Evolutionary conservation across 1,140 invertebrate species (phyloP), one percentile per base, ranked within the genome.

Genomic region (Heliconius eleuchia): DNA sequence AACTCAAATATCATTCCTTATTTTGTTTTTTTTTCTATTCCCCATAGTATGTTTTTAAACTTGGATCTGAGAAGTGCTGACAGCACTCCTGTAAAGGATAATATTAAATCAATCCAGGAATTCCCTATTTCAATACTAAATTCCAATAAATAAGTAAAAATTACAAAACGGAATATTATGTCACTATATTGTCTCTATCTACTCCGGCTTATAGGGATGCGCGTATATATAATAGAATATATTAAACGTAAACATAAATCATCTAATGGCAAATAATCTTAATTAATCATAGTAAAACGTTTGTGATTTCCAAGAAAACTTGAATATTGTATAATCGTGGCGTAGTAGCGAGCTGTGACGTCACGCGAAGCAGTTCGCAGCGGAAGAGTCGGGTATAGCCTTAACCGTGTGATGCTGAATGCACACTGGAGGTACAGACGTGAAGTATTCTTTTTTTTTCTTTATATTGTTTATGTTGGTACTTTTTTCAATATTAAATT

Each of bases 331-430:
- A 16, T 76, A 55, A 74, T 74, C 34, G 34, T 42, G 57, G 57
- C 55, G 57, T 75, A 74, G 55, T 23, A 37, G 50, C 42, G 71
- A 39, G 42, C 3, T 23, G 57, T 80, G 82, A 84, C 84, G 82
- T 82, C 77, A 74, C 23, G 3, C 37, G 52, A 89, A 86, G 88
- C 87, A 83, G 88, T 90, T 89, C 77, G 52, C 76, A 75, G 84
- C 88, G 82, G 86, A 80, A 71, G 42, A 78, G 60, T 57, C 84
- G 34, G 72, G 83, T 76, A 80, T 71, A 37, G 66, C 46, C 60
- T 66, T 66, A 27, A 66, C 9, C 11, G 60, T 66, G 60, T 66
- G 4, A 23, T 16, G 60, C 27, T 30, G 3, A 27, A 13, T 66
- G 27, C 60, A 66, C 60, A 66, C 60, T 66, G 3, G 60, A 66